Evolutionary conservation across 2,113 vertebrate genomes (phyloP).

Genomic region (Ornithorhynchus anatinus): DNA sequence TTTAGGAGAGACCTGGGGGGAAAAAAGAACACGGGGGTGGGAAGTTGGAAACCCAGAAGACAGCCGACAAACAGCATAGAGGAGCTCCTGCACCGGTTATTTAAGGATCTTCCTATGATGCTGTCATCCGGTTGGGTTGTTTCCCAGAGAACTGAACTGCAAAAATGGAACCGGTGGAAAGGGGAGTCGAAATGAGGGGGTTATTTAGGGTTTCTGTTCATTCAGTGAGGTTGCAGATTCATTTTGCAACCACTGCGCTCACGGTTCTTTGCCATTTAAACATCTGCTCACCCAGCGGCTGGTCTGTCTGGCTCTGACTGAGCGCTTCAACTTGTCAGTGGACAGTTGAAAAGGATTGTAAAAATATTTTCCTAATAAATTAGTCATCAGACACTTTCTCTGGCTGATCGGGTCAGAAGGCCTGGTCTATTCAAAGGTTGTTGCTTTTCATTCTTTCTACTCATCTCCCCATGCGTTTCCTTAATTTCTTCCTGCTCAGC

Average conservation of each 20-base stretch:
- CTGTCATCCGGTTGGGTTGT: too few species aligned
- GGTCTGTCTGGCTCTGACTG: conserved; percentile 11
- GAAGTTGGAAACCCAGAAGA: too few species aligned
- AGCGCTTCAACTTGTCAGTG: conserved; percentile 8
- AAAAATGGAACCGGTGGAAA: background rate
- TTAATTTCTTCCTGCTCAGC: background rate
- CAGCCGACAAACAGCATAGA: too few species aligned
- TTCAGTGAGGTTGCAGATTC: background rate
- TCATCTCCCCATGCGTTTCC: background rate
- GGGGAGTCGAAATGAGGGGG: background rate
- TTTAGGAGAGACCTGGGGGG: too few species aligned
- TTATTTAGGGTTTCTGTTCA: background rate
- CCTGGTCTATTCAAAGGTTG: background rate
- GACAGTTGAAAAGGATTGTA: background rate
- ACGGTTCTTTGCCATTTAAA: conserved; percentile 10
- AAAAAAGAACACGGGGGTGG: too few species aligned
- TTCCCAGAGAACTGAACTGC: too few species aligned
- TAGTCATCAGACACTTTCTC: background rate
- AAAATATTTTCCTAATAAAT: background rate
- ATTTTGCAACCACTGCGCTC: background rate
- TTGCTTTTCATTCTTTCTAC: background rate
- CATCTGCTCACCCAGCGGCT: background rate
- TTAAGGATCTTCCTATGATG: too few species aligned
- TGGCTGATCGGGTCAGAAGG: background rate
- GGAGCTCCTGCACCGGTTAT: too few species aligned